Conservation (phyloP, 53 echinoderm and acorn worm species). For the Mesocentrotus franciscanus region DNA sequence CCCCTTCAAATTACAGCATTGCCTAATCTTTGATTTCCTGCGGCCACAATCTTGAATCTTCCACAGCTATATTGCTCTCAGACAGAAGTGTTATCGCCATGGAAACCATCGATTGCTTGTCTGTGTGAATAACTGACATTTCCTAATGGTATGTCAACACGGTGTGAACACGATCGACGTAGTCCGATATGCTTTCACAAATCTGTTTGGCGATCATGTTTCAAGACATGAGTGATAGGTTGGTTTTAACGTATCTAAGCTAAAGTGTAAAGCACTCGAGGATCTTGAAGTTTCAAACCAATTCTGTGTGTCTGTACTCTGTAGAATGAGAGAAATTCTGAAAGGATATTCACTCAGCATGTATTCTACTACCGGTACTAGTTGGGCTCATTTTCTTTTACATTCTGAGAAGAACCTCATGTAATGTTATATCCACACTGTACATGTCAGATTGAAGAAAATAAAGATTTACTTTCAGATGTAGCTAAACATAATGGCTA, state of each 20-base stretch:
- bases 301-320: not conserved
- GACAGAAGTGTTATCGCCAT: slow-evolving; percentile 26
- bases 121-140: slow-evolving; percentile 17
- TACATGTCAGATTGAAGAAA: too few species aligned
- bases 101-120: not conserved
- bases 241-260: not conserved
- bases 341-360: too few species aligned
- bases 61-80: not conserved
- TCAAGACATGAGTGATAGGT: not conserved
- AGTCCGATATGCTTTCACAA: not conserved
- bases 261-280: not conserved
- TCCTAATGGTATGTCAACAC: slow-evolving; percentile 26
- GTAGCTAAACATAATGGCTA: too few species aligned
- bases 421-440: too few species aligned
- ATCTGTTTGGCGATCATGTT: not conserved
- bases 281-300: not conserved
- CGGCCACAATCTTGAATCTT: not conserved
- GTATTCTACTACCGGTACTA: too few species aligned
- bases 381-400: too few species aligned
- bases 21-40: slow-evolving; percentile 15
- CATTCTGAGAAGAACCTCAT: too few species aligned
- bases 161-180: slow-evolving; percentile 28
- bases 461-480: too few species aligned
- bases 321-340: not conserved
- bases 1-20: not conserved